Base-by-base conservation (phyloP, 1,140 invertebrate species). In the Atopsyche davidsoni region DNA sequence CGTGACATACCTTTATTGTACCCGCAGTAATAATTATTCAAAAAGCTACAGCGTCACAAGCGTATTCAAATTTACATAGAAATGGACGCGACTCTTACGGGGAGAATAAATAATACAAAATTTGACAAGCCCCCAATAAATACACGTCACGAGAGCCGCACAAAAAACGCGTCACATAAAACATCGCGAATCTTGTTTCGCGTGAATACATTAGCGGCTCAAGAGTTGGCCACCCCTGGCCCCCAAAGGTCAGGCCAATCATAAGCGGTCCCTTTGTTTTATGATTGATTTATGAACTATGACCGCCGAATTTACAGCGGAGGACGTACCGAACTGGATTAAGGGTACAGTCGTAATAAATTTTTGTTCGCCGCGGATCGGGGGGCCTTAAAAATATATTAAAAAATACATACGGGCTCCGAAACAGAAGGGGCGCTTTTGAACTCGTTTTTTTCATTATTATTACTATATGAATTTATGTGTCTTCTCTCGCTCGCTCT, bases 271-370 rank as follows among this genome's bases (percentile, higher is more conserved):
- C 49, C 46, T 57, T 57, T 45, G 55, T 57, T 57, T 57, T 51
- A 51, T 53, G 55, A 53, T 57, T 57, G 55, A 57, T 57, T 57
- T 57, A 57, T 53, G 51, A 57, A 53, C 46, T 53, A 53, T 51
- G 51, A 53, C 55, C 50, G 46, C 41, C 35, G 42, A 57, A 52
- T 57, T 57, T 57, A 57, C 49, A 41, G 45, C 45, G 36, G 21
- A 35, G 55, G 51, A 57, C 51, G 55, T 57, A 51, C 51, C 53
- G 51, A 57, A 57, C 55, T 57, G 55, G 55, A 57, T 57, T 57
- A 57, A 51, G 55, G 55, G 50, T 46, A 53, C 46, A 51, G 47
- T 25, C 46, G 38, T 50, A 46, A 57, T 53, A 57, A 57, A 57
- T 57, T 57, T 57, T 53, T 51, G 55, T 46, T 52, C 42, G 45